Conservation (phyloP, 1,140 invertebrate species). For the Cotesia typhae region DNA sequence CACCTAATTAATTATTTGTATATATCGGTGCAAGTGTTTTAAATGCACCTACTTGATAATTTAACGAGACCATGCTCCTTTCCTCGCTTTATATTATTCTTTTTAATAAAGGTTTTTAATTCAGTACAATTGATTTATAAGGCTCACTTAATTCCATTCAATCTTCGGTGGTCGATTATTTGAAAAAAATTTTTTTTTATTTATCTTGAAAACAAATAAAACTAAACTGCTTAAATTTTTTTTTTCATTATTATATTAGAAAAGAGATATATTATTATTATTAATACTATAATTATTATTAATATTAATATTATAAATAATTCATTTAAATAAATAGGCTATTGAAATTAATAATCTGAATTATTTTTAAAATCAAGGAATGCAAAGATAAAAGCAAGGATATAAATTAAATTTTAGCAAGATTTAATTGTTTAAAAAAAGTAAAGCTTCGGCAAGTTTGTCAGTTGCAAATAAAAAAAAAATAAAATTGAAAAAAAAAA, state of each 20-base stretch:
- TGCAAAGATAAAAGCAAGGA: neutral
- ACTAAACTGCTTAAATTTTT: neutral
- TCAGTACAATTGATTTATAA: conserved; percentile 21
- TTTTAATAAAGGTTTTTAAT: conserved; percentile 23
- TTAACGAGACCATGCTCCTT: conserved; percentile 38
- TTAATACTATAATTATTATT: neutral
- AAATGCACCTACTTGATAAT: conserved; percentile 40
- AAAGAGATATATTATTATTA: conserved; percentile 52
- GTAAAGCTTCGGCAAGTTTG: neutral
- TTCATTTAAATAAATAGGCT: neutral
- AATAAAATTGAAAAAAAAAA: conserved; percentile 2
- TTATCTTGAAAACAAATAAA: neutral
- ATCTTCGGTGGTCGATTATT: neutral
- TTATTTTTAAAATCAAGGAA: neutral
- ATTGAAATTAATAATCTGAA: conserved; percentile 8
- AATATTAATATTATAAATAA: conserved; percentile 1
- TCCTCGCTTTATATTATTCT: conserved; percentile 28
- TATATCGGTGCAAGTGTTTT: conserved; percentile 39
- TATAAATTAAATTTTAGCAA: neutral
- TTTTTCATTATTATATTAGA: conserved; percentile 42
- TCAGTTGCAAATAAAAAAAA: neutral
- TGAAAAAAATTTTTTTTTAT: neutral
- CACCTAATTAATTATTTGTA: conserved; percentile 28
- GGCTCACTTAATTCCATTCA: conserved; percentile 14
- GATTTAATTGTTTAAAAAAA: neutral